Evolutionary conservation across 2,113 vertebrate genomes (phyloP).

Genomic region (Heterotis niloticus): DNA sequence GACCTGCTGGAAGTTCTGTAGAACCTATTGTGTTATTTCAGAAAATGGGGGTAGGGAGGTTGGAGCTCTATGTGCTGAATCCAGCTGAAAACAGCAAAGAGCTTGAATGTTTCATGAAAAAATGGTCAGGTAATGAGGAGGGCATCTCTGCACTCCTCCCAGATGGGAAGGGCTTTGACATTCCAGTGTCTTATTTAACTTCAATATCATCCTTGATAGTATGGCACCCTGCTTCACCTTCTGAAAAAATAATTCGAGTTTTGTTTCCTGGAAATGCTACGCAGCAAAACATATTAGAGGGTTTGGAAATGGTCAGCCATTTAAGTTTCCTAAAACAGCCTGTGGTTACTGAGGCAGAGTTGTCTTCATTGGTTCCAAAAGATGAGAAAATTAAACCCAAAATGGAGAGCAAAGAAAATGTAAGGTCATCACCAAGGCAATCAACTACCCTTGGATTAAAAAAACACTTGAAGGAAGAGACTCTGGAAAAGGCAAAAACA

Average conservation of each 20-base stretch:
- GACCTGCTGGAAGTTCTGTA: constrained; percentile 72
- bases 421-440: constrained; percentile 75
- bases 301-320: constrained; percentile 90
- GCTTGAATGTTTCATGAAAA: constrained; percentile 89
- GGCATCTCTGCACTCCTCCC: constrained; percentile 79
- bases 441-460: constrained; percentile 68
- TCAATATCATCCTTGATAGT: constrained; percentile 91
- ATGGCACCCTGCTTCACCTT: constrained; percentile 92
- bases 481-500: constrained; percentile 66
- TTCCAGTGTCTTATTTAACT: constrained; percentile 81
- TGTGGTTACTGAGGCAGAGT: constrained; percentile 80
- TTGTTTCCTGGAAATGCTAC: constrained; percentile 93
- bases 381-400: constrained; percentile 83
- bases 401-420: constrained; percentile 85
- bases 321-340: constrained; percentile 89
- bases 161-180: constrained; percentile 83
- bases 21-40: constrained; percentile 91
- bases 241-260: constrained; percentile 89
- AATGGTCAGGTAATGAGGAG: constrained; percentile 85
- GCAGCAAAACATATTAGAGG: constrained; percentile 87
- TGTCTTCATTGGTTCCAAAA: constrained; percentile 67
- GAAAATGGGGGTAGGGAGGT: constrained; percentile 94
- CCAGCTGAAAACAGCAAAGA: constrained; percentile 90
- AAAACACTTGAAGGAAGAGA: constrained; percentile 83
- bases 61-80: constrained; percentile 95